A percentile compares a stretch with the other conserved stretches of the same genome.
Evolutionary conservation across 2,888 invertebrate genomes (phyloP).

Genomic region (Drosophila suboccidentalis): DNA sequence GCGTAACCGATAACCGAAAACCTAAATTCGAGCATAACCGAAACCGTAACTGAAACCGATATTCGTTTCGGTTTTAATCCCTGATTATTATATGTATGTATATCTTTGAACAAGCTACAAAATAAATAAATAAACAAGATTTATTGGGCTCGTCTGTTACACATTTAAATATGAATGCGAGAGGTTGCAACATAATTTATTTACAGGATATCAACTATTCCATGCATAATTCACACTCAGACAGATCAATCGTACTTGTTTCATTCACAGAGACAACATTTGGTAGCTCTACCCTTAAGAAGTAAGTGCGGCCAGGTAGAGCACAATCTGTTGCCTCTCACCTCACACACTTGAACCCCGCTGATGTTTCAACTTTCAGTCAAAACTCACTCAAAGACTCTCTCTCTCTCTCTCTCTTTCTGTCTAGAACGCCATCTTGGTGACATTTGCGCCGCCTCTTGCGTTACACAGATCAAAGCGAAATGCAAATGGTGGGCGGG

Average conservation of each 20-base stretch:
- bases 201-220: background rate
- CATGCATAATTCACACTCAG: no score
- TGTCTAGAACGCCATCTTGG: constrained; percentile 42
- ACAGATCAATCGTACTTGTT: constrained; percentile 2
- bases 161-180: background rate
- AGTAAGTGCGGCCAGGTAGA: background rate
- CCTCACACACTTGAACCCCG: background rate
- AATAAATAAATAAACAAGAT: no score
- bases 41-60: no score
- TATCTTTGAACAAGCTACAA: no score
- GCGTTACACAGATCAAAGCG: constrained; percentile 72
- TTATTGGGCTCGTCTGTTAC: background rate
- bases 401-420: background rate
- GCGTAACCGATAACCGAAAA: no score
- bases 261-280: background rate
- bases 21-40: no score
- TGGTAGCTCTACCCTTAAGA: background rate
- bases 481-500: constrained; percentile 76
- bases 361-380: constrained; percentile 6
- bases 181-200: background rate
- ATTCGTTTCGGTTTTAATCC: no score
- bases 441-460: constrained; percentile 33
- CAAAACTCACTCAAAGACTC: constrained; percentile 15
- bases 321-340: constrained; percentile 1
- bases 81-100: no score